These are phyloP conservation scores for Kuschelorhynchus macadamiae DNA, from an alignment of 2,888 invertebrate species.

Conservation along the genomic window DNA sequence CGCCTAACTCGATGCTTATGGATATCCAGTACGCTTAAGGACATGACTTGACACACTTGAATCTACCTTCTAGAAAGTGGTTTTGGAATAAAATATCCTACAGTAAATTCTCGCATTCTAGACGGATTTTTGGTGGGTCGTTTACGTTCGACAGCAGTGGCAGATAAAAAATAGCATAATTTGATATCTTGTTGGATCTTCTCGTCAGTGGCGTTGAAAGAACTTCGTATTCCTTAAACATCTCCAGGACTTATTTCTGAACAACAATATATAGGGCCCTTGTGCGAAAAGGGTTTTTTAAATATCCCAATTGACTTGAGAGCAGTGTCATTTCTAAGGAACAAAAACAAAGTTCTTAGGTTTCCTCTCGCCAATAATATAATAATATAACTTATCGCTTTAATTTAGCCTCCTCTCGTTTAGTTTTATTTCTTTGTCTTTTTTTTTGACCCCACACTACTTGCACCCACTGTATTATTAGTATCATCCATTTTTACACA, in stretches of 20 bases:
- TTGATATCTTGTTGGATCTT: slow-evolving; percentile 16
- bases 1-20: not conserved
- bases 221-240: slow-evolving; percentile 22
- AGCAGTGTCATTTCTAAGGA: not conserved
- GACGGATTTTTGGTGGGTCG: slow-evolving; percentile 11
- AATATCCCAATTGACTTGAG: not conserved
- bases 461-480: slow-evolving; percentile 5
- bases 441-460: slow-evolving; percentile 2
- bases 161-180: slow-evolving; percentile 28
- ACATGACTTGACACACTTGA: slow-evolving; percentile 5
- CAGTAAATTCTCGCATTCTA: not conserved
- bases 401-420: slow-evolving; percentile 8
- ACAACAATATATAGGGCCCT: slow-evolving; percentile 30
- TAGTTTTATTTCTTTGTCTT: not conserved
- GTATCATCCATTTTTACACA: slow-evolving; percentile 6
- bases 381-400: slow-evolving; percentile 10
- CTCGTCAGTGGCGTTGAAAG: slow-evolving; percentile 14
- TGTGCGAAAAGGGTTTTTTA: slow-evolving; percentile 8
- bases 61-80: not conserved
- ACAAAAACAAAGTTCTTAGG: slow-evolving; percentile 2
- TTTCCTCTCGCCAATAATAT: not conserved
- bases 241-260: slow-evolving; percentile 23
- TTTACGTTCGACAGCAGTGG: slow-evolving; percentile 29
- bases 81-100: not conserved
- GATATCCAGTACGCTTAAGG: not conserved